Evolutionary conservation across 2,113 vertebrate species (phyloP).

Genomic region (Arvicanthis niloticus): DNA sequence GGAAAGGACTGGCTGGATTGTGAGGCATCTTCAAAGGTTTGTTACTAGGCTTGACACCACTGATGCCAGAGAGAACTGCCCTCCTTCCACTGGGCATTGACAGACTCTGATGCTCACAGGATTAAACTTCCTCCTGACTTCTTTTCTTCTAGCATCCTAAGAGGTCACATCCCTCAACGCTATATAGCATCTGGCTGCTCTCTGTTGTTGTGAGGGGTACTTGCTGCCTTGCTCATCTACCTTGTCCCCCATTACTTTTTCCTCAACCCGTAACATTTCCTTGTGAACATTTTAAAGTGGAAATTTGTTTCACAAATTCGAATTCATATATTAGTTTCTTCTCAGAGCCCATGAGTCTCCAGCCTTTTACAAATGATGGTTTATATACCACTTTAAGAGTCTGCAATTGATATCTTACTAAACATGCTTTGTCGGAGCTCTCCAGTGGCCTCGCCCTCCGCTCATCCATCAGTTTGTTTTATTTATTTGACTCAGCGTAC

Average conservation of each 20-base stretch:
- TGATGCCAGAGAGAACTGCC: neutral
- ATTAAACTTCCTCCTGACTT: neutral
- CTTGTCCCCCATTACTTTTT: neutral
- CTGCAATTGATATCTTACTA: neutral
- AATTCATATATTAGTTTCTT: neutral
- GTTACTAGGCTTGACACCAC: neutral
- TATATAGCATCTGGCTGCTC: neutral
- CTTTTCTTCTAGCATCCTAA: neutral
- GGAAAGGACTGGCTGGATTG: neutral
- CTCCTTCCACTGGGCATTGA: neutral
- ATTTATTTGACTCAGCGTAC: constrained; percentile 5
- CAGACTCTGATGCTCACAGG: neutral
- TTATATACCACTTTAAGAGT: neutral
- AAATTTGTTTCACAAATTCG: neutral
- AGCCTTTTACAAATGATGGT: neutral
- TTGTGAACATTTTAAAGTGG: neutral
- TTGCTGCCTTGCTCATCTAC: neutral
- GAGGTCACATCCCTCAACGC: neutral
- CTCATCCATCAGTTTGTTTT: neutral
- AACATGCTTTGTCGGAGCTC: neutral
- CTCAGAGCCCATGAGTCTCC: neutral
- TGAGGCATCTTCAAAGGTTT: neutral
- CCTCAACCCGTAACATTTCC: neutral
- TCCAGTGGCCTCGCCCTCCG: neutral
- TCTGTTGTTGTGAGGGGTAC: neutral